phyloP scores from a whole-genome alignment of 1,140 invertebrate genomes.

The Sinonovacula constricta region DNA sequence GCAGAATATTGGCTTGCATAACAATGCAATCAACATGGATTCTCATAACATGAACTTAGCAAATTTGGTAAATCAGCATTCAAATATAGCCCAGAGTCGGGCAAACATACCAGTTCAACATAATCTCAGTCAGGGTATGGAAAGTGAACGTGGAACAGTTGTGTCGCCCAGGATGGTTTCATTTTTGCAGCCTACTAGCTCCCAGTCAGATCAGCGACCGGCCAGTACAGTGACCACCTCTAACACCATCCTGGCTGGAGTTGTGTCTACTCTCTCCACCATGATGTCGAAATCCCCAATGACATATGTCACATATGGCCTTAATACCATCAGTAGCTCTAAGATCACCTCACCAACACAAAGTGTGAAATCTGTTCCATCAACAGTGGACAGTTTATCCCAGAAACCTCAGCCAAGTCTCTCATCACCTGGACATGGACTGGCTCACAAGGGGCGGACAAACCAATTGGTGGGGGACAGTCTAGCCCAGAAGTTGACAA shows the following conservation, averaged over 20 bases:
- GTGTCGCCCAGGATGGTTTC: neutral
- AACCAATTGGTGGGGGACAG: too few species aligned
- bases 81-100: slow-evolving; percentile 10
- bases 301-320: neutral
- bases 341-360: neutral
- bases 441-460: too few species aligned
- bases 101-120: neutral
- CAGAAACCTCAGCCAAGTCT: too few species aligned
- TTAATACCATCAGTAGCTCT: neutral
- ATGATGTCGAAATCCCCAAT: slow-evolving; percentile 7
- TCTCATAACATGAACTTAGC: slow-evolving; percentile 42
- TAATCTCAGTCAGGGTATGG: neutral
- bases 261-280: slow-evolving; percentile 20
- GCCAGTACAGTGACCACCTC: slow-evolving; percentile 12
- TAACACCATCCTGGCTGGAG: neutral
- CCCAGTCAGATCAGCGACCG: too few species aligned
- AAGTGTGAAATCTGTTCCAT: neutral
- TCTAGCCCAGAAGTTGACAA: neutral
- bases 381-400: too few species aligned
- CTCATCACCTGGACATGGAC: too few species aligned
- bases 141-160: neutral
- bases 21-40: slow-evolving; percentile 28
- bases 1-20: neutral
- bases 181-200: too few species aligned
- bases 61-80: slow-evolving; percentile 28